Evolutionary conservation across 2,113 vertebrate genomes (phyloP), one percentile per base, ranked within the genome.

Genomic region (Oreotrochilus melanogaster): DNA sequence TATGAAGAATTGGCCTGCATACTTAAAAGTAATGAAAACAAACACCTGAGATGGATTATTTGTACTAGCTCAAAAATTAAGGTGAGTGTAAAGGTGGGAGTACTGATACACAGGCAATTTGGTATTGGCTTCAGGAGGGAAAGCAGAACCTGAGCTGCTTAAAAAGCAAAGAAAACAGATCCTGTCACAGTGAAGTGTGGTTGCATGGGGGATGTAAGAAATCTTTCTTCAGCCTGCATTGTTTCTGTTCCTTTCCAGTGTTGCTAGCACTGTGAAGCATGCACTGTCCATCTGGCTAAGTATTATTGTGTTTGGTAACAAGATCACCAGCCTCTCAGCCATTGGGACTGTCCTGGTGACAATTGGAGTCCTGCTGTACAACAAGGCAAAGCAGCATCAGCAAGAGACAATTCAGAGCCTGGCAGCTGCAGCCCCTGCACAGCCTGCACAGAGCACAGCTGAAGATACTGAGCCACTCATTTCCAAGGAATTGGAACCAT

Each of bases 201-300:
- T 47, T 80, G 11, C 27, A 31, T 28, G 22, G 7, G 50, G 51
- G 30, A 7, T n/a, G 31, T 17, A 25, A 54, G 80, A 37, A 21
- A 67, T 22, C 56, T 78, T 73, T 47, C 39, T 33, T 58, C 31
- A 33, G 28, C 70, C 50, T 76, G 24, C 35, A 54, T 37, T 21
- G 25, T 39, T 35, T 51, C 4, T 58, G 11, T 93, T 76, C 64
- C 90, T n/a, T 95, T 96, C 11, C 97, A 99, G 99, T 16, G 99
- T 99, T 11, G 99, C 99, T 83, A 99, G 99, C 89, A 99, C 99
- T 0, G 99, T 99, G 93, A 99, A 99, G 83, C 99, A 99, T 2
- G 99, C 99, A 13, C 81, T 99, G 93, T 99, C 99, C 6, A 98
- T 99, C 70, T 99, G 99, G 99, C 98, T 99, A 43, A 99, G 99